phyloP scores from a whole-genome alignment of 2,797 vertebrate genomes.

The Manis pentadactyla region DNA sequence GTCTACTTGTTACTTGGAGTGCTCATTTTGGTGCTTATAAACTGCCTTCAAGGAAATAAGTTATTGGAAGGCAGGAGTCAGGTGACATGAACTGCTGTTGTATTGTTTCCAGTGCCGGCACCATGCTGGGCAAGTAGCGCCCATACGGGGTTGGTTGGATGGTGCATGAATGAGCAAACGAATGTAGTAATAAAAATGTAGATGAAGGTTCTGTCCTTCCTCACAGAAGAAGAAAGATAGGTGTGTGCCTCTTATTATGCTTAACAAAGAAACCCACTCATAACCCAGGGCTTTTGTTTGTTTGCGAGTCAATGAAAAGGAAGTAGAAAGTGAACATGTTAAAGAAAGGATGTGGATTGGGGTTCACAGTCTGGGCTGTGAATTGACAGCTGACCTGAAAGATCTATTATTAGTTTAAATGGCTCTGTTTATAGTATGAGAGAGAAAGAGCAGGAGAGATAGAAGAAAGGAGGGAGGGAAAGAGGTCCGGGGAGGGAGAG shows the following conservation, averaged over 20 bases:
- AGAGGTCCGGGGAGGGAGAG: background rate
- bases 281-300: background rate
- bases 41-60: background rate
- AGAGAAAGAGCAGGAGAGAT: background rate
- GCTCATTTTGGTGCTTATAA: background rate
- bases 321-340: constrained; percentile 22
- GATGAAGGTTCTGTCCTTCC: background rate
- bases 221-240: background rate
- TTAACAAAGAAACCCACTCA: background rate
- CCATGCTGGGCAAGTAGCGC: background rate
- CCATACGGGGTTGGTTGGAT: background rate
- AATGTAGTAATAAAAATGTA: background rate
- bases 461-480: too few species aligned
- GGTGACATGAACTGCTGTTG: background rate
- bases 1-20: background rate
- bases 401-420: background rate
- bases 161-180: background rate
- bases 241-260: background rate
- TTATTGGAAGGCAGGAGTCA: background rate
- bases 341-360: background rate
- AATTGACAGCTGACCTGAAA: constrained; percentile 3
- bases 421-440: background rate
- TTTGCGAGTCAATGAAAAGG: constrained; percentile 28
- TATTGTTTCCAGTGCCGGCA: background rate
- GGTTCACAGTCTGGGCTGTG: background rate